These are phyloP conservation scores for Sepioteuthis lessoniana DNA, from an alignment of 2,888 invertebrate species.

Conservation along the genomic window DNA sequence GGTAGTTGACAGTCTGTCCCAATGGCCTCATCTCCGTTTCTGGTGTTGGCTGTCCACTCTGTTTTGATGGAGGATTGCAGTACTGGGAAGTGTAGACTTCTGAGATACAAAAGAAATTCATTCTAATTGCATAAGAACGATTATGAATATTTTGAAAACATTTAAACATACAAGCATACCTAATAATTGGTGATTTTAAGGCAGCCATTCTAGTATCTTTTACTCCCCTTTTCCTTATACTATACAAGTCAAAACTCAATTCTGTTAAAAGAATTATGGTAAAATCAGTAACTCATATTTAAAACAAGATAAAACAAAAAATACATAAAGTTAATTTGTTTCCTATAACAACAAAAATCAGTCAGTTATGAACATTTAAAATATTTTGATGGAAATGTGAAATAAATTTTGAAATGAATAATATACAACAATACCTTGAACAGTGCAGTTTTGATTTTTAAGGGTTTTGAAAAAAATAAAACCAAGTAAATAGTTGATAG, in stretches of 20 bases:
- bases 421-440: too few relatives aligned
- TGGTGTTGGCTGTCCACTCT: background rate
- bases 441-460: too few relatives aligned
- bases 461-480: background rate
- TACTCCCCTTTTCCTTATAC: background rate
- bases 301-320: background rate
- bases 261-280: background rate
- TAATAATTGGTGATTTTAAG: background rate
- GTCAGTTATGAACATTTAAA: too few relatives aligned
- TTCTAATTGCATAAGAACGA: background rate
- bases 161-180: background rate
- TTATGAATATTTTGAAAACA: background rate
- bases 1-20: background rate
- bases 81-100: background rate
- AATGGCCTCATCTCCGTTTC: conserved; percentile 20
- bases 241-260: background rate
- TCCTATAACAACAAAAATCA: too few relatives aligned
- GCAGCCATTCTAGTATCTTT: background rate
- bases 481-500: too few relatives aligned
- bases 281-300: too few relatives aligned
- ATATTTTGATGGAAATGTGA: too few relatives aligned
- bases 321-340: too few relatives aligned
- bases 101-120: background rate
- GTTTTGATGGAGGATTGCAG: background rate
- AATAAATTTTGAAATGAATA: too few relatives aligned